Evolutionary conservation across 2,797 vertebrate genomes (phyloP).

Genomic region (Amphiprion clarkii): DNA sequence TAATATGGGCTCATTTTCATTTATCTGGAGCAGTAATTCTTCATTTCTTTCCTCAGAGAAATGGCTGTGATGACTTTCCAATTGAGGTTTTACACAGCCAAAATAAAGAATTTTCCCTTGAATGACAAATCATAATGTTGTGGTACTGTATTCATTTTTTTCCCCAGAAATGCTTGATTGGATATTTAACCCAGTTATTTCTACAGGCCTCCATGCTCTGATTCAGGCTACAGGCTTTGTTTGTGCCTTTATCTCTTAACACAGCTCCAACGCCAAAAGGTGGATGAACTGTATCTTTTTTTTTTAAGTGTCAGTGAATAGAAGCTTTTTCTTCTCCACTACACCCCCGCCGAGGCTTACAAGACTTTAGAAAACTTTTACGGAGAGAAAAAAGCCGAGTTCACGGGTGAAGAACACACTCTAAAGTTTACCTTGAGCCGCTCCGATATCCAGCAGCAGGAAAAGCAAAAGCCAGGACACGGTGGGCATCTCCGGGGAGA

Average conservation of each 20-base stretch:
- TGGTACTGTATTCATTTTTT: not conserved
- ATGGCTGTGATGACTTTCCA: constrained; percentile 6
- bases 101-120: no score
- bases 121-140: not conserved
- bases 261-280: not conserved
- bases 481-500: constrained; percentile 84
- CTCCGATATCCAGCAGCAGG: constrained; percentile 84
- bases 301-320: not conserved
- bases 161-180: not conserved
- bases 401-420: constrained; percentile 22
- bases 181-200: not conserved
- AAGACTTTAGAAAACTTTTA: constrained; percentile 60
- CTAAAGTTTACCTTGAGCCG: constrained; percentile 90
- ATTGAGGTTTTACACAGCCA: no score
- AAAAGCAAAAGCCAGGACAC: constrained; percentile 87
- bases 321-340: not conserved
- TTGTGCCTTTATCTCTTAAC: not conserved
- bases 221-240: not conserved
- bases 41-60: not conserved
- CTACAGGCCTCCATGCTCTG: constrained; percentile 1
- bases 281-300: not conserved
- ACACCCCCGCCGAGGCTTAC: not conserved
- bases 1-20: constrained; percentile 4
- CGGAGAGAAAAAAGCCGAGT: constrained; percentile 24
- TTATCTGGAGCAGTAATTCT: constrained; percentile 15